Evolutionary conservation across 2,888 invertebrate genomes (phyloP).

Genomic region (Tetragonula carbonaria): DNA sequence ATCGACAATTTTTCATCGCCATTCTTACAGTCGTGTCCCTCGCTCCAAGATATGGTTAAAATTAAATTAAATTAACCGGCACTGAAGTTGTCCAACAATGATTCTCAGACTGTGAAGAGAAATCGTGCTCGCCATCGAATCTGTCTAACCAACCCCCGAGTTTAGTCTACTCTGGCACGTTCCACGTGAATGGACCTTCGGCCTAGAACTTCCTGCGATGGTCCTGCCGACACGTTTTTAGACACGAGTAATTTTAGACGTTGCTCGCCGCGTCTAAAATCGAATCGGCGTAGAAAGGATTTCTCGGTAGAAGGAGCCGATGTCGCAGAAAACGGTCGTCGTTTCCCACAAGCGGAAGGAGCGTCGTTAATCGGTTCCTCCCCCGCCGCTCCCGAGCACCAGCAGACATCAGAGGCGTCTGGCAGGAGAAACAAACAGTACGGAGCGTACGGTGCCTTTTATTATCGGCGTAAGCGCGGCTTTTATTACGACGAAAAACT

Average conservation of each 20-base stretch:
- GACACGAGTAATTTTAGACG: conserved; percentile 44
- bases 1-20: too few relatives aligned
- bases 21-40: too few relatives aligned
- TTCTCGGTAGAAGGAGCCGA: conserved; percentile 73
- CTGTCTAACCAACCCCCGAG: background rate
- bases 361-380: conserved; percentile 50
- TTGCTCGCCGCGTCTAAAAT: background rate
- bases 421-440: conserved; percentile 77
- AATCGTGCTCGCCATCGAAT: background rate
- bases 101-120: background rate
- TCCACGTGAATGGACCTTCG: conserved; percentile 2
- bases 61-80: too few relatives aligned
- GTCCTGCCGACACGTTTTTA: conserved; percentile 25
- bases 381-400: conserved; percentile 17
- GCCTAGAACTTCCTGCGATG: conserved; percentile 5
- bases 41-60: too few relatives aligned
- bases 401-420: conserved; percentile 74
- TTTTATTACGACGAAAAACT: conserved; percentile 77
- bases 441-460: conserved; percentile 73
- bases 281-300: conserved; percentile 1
- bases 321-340: conserved; percentile 78
- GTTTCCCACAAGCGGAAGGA: conserved; percentile 75
- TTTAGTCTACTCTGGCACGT: background rate
- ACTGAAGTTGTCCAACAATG: too few relatives aligned
- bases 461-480: conserved; percentile 76